Conservation (phyloP, 2,888 invertebrate genomes). For the Chironomus riparius region DNA sequence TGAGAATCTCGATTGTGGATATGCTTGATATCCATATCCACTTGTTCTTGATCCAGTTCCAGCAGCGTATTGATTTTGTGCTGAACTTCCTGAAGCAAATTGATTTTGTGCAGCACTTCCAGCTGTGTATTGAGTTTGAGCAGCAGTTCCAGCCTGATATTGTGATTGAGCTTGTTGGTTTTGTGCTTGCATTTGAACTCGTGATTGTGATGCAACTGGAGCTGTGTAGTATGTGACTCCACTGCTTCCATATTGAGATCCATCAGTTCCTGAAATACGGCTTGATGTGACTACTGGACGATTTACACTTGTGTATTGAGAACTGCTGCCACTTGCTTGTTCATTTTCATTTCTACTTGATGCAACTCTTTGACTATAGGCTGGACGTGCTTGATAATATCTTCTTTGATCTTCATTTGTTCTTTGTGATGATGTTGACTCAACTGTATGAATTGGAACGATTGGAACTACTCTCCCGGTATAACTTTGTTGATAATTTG, state of each 20-base stretch:
- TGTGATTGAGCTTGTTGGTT: not conserved
- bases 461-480: not conserved
- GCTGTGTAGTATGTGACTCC: not conserved
- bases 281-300: not conserved
- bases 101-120: no score
- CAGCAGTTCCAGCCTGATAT: not conserved
- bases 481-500: slow-evolving; percentile 4
- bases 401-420: slow-evolving; percentile 9
- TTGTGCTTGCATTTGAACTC: not conserved
- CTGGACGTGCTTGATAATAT: not conserved
- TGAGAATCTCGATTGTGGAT: no score
- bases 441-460: slow-evolving; percentile 3
- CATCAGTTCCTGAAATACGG: not conserved
- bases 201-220: not conserved
- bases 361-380: not conserved
- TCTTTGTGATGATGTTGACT: slow-evolving; percentile 11
- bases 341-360: not conserved
- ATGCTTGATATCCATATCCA: no score
- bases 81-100: no score
- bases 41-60: no score
- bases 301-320: not conserved
- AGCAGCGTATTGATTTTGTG: no score
- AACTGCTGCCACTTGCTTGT: not conserved
- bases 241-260: slow-evolving; percentile 7
- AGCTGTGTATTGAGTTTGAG: no score